A percentile compares a stretch with the other conserved stretches of the same genome.
These are phyloP conservation scores for Labia minor DNA, from an alignment of 2,888 invertebrate species.

Conservation along the genomic window DNA sequence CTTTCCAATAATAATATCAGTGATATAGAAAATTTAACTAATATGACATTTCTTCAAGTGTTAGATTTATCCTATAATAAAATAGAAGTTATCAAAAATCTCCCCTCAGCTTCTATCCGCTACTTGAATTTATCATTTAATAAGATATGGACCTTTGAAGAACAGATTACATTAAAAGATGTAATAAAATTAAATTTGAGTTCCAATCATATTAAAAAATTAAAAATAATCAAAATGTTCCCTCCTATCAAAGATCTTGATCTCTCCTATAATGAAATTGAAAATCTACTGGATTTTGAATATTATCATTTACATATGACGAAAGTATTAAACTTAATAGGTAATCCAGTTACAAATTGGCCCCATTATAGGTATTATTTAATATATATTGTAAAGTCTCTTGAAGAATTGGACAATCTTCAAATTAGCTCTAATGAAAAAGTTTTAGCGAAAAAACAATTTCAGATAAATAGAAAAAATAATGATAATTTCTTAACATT, in stretches of 20 bases:
- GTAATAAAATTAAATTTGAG: neutral
- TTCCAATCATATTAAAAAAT: neutral
- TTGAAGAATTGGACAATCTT: neutral
- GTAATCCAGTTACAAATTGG: neutral
- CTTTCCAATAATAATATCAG: neutral
- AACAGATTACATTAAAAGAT: neutral
- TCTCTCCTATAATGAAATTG: neutral
- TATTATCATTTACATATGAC: neutral
- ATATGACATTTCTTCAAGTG: neutral
- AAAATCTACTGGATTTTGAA: neutral
- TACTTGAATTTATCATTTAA: neutral
- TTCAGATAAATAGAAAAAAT: neutral
- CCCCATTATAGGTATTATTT: neutral
- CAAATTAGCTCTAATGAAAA: neutral
- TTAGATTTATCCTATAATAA: neutral
- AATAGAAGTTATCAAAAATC: neutral
- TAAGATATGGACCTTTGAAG: neutral
- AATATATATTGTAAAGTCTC: neutral
- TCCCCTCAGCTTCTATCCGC: neutral
- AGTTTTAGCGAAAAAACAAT: neutral
- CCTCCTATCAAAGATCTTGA: neutral
- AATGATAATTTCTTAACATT: neutral
- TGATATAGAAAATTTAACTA: neutral
- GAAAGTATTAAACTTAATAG: neutral
- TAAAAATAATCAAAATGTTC: neutral